Percentiles rank a stretch among this genome's conserved stretches.
Evolutionary conservation across 1,140 invertebrate genomes (phyloP).

Genomic region (Watersipora subatra): DNA sequence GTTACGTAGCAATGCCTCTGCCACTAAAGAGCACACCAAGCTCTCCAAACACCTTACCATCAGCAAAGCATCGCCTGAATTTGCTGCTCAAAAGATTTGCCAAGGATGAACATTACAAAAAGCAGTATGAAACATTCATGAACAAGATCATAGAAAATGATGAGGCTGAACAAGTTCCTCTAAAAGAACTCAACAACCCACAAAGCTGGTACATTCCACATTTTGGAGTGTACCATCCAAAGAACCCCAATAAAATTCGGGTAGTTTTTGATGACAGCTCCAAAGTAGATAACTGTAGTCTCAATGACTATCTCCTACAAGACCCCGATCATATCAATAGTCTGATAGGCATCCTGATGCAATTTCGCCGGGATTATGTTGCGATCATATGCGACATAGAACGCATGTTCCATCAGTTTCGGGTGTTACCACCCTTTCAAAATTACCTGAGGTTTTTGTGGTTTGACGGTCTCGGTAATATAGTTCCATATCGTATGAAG

Average conservation of each 20-base stretch:
- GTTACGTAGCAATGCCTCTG: too few relatives aligned
- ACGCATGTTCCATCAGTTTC: constrained; percentile 5
- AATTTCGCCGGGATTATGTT: too few relatives aligned
- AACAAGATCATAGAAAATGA: neutral
- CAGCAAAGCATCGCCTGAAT: too few relatives aligned
- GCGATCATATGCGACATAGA: too few relatives aligned
- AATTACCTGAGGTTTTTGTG: constrained; percentile 3
- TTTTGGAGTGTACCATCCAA: constrained; percentile 8
- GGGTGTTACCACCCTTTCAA: neutral
- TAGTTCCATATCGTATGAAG: neutral
- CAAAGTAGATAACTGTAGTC: neutral
- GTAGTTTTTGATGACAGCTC: neutral
- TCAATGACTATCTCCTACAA: neutral
- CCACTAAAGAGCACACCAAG: too few relatives aligned
- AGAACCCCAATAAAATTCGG: neutral
- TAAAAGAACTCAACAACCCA: neutral
- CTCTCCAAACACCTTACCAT: too few relatives aligned
- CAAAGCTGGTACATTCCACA: constrained; percentile 11
- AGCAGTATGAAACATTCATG: constrained; percentile 1
- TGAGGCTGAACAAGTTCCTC: neutral
- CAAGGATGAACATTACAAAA: neutral
- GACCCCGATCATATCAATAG: too few relatives aligned
- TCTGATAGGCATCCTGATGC: too few relatives aligned
- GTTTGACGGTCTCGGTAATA: neutral
- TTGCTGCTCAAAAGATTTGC: constrained; percentile 1